Evolutionary conservation across 2,113 vertebrate genomes (phyloP).

Genomic region (Aramus guarauna): DNA sequence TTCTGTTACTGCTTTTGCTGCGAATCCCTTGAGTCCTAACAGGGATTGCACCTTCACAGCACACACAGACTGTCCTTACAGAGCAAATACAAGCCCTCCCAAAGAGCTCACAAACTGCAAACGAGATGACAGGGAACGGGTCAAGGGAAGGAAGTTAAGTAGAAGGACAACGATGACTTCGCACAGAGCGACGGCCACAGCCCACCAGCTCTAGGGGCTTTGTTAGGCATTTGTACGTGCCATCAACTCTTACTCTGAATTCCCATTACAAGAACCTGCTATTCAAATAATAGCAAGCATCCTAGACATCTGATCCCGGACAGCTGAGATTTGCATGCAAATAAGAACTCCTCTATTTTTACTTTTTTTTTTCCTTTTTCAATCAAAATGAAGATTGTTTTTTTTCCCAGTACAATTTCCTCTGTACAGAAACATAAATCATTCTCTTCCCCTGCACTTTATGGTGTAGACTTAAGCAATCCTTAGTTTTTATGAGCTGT

Average conservation of each 20-base stretch:
- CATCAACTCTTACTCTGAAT: neutral
- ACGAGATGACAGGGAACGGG: neutral
- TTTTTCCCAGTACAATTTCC: neutral
- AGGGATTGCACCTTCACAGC: neutral
- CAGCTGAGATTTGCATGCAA: neutral
- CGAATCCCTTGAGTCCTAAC: neutral
- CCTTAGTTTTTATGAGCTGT: neutral
- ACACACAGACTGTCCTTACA: fast-evolving
- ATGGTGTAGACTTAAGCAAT: neutral
- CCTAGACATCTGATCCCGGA: neutral
- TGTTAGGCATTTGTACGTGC: neutral
- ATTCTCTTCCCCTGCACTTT: neutral
- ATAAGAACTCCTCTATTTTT: neutral
- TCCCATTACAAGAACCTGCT: neutral
- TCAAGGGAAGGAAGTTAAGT: fast-evolving
- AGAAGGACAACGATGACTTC: neutral
- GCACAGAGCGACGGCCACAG: neutral
- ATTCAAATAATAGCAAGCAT: neutral
- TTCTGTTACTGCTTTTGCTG: neutral
- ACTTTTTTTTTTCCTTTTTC: neutral
- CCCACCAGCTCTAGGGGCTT: neutral
- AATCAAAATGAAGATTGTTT: neutral
- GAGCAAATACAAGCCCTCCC: neutral
- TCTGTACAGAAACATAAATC: neutral
- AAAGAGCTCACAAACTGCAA: neutral